phyloP scores from a whole-genome alignment of 2,888 invertebrate species.

The Heliconius cydno region DNA sequence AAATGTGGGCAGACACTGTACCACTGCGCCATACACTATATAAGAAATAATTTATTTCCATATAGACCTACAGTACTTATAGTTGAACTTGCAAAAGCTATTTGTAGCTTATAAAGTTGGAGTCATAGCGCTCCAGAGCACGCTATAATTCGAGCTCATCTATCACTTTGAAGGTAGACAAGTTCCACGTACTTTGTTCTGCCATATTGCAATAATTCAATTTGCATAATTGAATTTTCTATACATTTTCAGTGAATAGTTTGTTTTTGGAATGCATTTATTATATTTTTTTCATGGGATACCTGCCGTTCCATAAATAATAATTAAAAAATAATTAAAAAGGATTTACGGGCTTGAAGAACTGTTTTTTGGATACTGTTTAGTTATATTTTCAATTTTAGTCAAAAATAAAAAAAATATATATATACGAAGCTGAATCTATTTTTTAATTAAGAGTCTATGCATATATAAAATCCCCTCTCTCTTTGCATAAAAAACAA shows the following conservation, averaged over 20 bases:
- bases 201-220: conserved; percentile 24
- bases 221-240: conserved; percentile 19
- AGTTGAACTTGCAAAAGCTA: conserved; percentile 20
- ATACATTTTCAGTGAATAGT: neutral
- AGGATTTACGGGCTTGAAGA: no score
- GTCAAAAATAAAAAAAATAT: no score
- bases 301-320: no score
- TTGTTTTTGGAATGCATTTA: neutral
- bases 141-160: conserved; percentile 31
- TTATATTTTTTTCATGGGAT: neutral
- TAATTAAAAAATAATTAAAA: no score
- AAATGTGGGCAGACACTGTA: neutral
- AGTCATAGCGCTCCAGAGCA: conserved; percentile 25
- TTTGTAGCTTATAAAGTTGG: conserved; percentile 27
- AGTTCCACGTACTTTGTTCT: conserved; percentile 26
- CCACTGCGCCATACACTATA: neutral
- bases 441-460: no score
- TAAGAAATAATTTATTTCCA: neutral
- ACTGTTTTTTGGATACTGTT: no score
- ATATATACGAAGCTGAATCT: no score
- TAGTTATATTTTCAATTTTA: no score
- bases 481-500: no score
- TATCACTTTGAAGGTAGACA: conserved; percentile 27
- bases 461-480: no score
- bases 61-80: conserved; percentile 5